Evolutionary conservation across 1,140 invertebrate genomes (phyloP), one percentile per base, ranked within the genome.

Genomic region (Calephelis nemesis): DNA sequence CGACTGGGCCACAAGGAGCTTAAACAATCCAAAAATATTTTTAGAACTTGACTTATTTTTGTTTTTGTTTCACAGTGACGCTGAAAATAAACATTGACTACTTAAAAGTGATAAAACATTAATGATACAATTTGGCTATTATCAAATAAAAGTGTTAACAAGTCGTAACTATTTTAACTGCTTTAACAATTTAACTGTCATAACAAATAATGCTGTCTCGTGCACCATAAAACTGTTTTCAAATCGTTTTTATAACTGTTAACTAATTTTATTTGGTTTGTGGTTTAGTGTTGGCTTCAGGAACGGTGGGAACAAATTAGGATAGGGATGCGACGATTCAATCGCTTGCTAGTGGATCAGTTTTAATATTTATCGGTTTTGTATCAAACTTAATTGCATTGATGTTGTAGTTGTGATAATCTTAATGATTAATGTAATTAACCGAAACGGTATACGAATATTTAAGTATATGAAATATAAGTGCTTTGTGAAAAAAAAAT

Each of bases 101-200:
- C 42, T 50, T 50, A 7, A 13, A 8, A 50, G 13, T 50, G n/a
- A 50, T 50, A 15, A 50, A 50, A 50, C 49, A 50, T 45, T 45
- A 13, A 50, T 7, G 50, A 10, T 30, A 54, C 19, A 54, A 54
- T 54, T 54, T 9, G 19, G 10, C 52, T 58, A 58, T 10, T 19
- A 58, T 9, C 19, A 19, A 30, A 58, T 58, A 11, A 58, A 58
- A 58, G 8, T 58, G 52, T 58, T 58, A 58, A 58, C 52, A 58
- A 58, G 52, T 58, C 52, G 11, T 54, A 30, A 54, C 52, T 54
- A 54, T 54, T 30, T 52, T 58, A 58, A 58, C 52, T 58, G 19
- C 10, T 58, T 58, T 15, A 15, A 19, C 52, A 30, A 58, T 58
- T 45, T 39, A 58, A 58, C 30, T 11, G 15, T 58, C 52, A 39